These are phyloP conservation scores for Eristalis tenax DNA, from an alignment of 2,888 invertebrate species.

Conservation along the genomic window DNA sequence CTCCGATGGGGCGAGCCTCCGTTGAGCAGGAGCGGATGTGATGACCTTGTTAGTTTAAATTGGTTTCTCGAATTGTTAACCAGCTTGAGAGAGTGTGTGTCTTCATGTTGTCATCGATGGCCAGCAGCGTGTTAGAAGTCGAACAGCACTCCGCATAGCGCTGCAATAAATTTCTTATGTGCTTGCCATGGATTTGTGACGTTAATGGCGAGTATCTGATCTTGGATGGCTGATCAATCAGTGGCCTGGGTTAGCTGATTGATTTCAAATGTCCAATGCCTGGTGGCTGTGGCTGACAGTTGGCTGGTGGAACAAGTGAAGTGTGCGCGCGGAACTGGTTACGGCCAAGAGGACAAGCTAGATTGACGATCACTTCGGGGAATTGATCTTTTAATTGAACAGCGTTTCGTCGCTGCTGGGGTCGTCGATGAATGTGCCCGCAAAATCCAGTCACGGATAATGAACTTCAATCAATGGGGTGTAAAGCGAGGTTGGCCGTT, in stretches of 20 bases:
- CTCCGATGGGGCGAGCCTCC: not conserved
- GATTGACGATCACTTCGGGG: constrained; percentile 44
- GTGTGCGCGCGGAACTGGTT: constrained; percentile 9
- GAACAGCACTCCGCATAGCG: not conserved
- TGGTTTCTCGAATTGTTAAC: constrained; percentile 45
- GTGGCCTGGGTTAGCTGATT: constrained; percentile 55
- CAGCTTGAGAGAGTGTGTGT: not conserved
- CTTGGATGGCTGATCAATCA: constrained; percentile 66
- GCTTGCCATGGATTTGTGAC: constrained; percentile 47
- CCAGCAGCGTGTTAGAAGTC: constrained; percentile 9
- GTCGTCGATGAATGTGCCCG: not conserved
- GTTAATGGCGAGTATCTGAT: constrained; percentile 65
- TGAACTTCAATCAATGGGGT: not conserved
- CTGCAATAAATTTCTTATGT: constrained; percentile 47
- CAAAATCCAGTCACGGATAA: not conserved
- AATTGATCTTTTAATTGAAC: constrained; percentile 22
- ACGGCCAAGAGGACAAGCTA: not conserved
- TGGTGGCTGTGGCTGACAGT: constrained; percentile 43
- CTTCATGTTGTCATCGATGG: not conserved
- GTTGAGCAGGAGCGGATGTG: constrained; percentile 43
- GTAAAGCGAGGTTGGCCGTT: not conserved
- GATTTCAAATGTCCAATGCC: constrained; percentile 52
- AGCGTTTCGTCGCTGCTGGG: not conserved
- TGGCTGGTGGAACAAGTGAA: constrained; percentile 49
- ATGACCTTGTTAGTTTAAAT: constrained; percentile 68